phyloP scores from a whole-genome alignment of 1,140 invertebrate genomes.

The Rhopalosiphum maidis region DNA sequence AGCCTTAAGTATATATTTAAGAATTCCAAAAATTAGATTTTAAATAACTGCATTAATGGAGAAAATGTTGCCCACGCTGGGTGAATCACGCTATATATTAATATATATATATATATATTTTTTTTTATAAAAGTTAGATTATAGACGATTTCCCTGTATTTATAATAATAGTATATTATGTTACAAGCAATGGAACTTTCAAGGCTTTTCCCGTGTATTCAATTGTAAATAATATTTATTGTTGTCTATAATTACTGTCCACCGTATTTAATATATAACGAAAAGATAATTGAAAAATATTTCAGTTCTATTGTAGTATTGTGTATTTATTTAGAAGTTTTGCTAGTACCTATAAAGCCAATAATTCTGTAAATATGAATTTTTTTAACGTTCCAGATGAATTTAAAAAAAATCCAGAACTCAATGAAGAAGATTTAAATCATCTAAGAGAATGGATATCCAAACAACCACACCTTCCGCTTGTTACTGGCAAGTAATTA shows the following conservation, averaged over 20 bases:
- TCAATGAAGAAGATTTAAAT: conserved; percentile 63
- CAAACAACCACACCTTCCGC: conserved; percentile 64
- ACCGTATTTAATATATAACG: background rate
- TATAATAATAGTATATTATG: background rate
- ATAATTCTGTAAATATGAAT: background rate
- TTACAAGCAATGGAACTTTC: background rate
- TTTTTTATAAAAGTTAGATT: background rate
- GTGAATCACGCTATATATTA: background rate
- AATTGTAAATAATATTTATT: conserved; percentile 20
- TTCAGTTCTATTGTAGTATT: conserved; percentile 13
- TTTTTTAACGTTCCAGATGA: conserved; percentile 61
- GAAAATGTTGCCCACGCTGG: background rate
- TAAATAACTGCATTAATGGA: background rate
- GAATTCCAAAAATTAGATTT: background rate
- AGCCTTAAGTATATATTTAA: background rate
- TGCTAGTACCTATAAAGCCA: background rate
- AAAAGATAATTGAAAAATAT: background rate
- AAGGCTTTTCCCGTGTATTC: background rate
- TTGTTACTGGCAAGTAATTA: background rate
- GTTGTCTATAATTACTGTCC: background rate
- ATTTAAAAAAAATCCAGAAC: conserved; percentile 63
- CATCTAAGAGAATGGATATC: conserved; percentile 63
- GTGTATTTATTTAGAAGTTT: background rate
- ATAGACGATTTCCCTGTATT: background rate
- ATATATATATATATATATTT: background rate